A percentile compares a stretch with the other conserved stretches of the same genome.
phyloP scores from a whole-genome alignment of 2,888 invertebrate genomes.

The Geophilus truncorum region DNA sequence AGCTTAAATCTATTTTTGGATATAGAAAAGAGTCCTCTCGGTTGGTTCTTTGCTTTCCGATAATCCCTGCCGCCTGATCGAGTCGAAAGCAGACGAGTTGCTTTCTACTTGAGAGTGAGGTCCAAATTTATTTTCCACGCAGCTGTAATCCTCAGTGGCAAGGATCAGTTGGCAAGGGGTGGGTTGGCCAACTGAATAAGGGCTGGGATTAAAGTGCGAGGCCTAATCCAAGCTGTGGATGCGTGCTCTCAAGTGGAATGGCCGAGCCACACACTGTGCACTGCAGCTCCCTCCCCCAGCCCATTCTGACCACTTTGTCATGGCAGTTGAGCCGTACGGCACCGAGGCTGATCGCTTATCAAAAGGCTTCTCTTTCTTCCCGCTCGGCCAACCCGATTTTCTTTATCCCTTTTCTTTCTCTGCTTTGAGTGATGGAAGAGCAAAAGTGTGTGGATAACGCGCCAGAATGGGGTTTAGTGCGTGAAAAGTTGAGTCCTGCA shows the following conservation, averaged over 20 bases:
- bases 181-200: slow-evolving; percentile 22
- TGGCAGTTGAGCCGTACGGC: slow-evolving; percentile 25
- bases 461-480: not conserved
- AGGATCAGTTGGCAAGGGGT: slow-evolving; percentile 27
- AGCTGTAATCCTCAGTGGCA: slow-evolving; percentile 29
- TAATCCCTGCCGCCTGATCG: slow-evolving; percentile 28
- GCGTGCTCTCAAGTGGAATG: slow-evolving; percentile 30
- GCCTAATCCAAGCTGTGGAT: slow-evolving; percentile 29
- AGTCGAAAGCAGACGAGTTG: slow-evolving; percentile 13
- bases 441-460: slow-evolving; percentile 1
- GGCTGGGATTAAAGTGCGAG: slow-evolving; percentile 28
- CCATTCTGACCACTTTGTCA: slow-evolving; percentile 9
- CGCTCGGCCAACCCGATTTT: slow-evolving; percentile 19
- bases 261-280: slow-evolving; percentile 8
- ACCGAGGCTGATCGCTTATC: slow-evolving; percentile 27
- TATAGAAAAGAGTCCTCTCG: slow-evolving; percentile 12
- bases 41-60: slow-evolving; percentile 15
- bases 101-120: slow-evolving; percentile 25
- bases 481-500: not conserved
- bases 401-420: slow-evolving; percentile 29
- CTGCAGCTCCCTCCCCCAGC: not conserved
- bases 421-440: not conserved
- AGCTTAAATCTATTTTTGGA: slow-evolving; percentile 37
- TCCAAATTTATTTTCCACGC: slow-evolving; percentile 31
- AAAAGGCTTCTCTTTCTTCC: slow-evolving; percentile 29